These are phyloP conservation scores for Melopsittacus undulatus DNA, from an alignment of 2,797 vertebrate species.

Conservation along the genomic window DNA sequence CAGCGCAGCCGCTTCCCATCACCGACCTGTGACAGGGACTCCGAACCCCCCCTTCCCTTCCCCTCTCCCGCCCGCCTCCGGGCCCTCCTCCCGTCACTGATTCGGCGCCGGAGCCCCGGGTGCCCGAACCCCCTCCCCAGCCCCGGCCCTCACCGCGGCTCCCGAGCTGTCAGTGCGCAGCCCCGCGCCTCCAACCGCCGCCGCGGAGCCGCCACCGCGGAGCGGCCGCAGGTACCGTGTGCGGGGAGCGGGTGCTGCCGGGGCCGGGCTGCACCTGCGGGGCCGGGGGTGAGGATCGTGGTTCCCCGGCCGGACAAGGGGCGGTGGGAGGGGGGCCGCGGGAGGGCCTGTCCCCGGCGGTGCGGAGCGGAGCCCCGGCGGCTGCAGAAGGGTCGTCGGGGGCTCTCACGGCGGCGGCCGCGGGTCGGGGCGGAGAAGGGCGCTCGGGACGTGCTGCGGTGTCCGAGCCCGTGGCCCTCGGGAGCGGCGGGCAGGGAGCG, in stretches of 20 bases:
- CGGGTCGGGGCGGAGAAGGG: background rate
- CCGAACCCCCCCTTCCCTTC: background rate
- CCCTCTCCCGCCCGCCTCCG: background rate
- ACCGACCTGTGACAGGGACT: background rate
- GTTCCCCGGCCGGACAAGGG: background rate
- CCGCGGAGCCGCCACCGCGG: background rate
- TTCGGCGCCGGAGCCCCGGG: conserved; percentile 26
- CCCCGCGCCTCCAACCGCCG: background rate
- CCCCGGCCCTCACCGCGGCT: background rate
- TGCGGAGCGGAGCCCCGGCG: background rate
- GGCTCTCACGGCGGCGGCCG: background rate
- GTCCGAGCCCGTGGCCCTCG: background rate
- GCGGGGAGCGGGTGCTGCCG: background rate
- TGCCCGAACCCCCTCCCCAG: background rate
- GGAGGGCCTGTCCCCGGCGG: background rate
- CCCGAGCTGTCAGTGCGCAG: conserved; percentile 42
- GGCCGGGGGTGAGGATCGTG: background rate
- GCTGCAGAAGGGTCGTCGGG: background rate
- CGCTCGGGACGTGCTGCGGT: background rate
- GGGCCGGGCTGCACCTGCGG: background rate
- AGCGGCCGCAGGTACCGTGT: conserved; percentile 19
- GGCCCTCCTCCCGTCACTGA: conserved; percentile 41
- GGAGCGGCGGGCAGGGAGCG: background rate
- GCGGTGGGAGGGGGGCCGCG: background rate
- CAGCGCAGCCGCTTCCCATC: background rate